phyloP scores from a whole-genome alignment of 92 coral and sea anemone genomes.

The Heteractis magnifica region DNA sequence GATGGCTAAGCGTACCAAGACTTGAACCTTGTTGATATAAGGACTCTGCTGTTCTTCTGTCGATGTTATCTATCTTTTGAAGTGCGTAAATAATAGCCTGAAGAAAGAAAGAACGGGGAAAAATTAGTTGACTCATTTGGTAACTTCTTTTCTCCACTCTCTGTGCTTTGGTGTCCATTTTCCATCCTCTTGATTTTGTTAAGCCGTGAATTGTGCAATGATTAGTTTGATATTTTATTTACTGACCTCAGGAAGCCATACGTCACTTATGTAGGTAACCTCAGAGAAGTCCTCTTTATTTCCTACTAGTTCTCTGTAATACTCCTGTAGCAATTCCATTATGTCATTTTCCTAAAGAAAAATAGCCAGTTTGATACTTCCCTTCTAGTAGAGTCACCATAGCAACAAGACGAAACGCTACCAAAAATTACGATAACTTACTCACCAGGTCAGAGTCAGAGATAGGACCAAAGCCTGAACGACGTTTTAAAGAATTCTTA shows the following conservation, averaged over 20 bases:
- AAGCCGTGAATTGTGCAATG: neutral
- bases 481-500: conserved; percentile 49
- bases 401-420: too few relatives aligned
- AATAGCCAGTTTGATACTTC: neutral
- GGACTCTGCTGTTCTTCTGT: conserved; percentile 52
- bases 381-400: neutral
- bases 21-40: conserved; percentile 44
- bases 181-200: neutral
- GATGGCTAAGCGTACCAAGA: conserved; percentile 23
- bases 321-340: conserved; percentile 41
- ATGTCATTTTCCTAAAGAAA: conserved; percentile 52
- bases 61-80: conserved; percentile 49
- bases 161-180: neutral
- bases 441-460: conserved; percentile 58
- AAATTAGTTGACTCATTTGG: neutral
- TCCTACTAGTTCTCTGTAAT: conserved; percentile 39
- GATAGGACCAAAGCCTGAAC: conserved; percentile 86
- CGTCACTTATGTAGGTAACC: conserved; percentile 60
- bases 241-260: conserved; percentile 92
- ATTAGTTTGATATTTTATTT: neutral
- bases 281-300: conserved; percentile 30
- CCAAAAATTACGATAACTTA: neutral
- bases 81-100: conserved; percentile 79
- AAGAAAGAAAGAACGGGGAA: neutral
- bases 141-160: neutral